phyloP scores from a whole-genome alignment of 1,140 invertebrate species.

The Patella vulgata region DNA sequence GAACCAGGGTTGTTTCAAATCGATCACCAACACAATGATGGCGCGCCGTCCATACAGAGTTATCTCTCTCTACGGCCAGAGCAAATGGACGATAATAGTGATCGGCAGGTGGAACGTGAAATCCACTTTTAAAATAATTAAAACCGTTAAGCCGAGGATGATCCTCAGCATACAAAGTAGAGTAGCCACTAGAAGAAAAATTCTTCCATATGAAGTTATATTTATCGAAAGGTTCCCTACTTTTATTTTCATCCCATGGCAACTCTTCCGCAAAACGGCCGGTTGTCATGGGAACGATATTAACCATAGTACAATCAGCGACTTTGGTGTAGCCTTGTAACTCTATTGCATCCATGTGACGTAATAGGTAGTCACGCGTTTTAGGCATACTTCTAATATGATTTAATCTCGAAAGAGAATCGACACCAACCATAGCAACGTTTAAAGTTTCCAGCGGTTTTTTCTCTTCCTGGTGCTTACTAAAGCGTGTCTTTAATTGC shows the following conservation, averaged over 20 bases:
- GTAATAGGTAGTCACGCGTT: constrained; percentile 72
- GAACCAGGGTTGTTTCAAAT: constrained; percentile 37
- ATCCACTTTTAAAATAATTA: constrained; percentile 63
- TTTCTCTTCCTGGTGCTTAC: constrained; percentile 23
- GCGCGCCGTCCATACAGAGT: constrained; percentile 31
- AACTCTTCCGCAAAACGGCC: constrained; percentile 53
- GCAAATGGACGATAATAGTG: constrained; percentile 62
- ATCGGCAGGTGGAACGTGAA: constrained; percentile 60
- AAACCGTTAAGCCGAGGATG: constrained; percentile 62
- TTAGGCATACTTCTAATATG: constrained; percentile 83
- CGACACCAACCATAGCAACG: constrained; percentile 85
- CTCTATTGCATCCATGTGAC: constrained; percentile 54
- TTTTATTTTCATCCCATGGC: constrained; percentile 57
- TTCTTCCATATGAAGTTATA: constrained; percentile 67
- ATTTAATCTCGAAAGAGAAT: constrained; percentile 86
- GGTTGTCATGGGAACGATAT: constrained; percentile 47
- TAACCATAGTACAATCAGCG: constrained; percentile 55
- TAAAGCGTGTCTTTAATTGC: constrained; percentile 31
- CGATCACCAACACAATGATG: constrained; percentile 27
- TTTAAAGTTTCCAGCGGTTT: constrained; percentile 50
- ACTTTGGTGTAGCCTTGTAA: constrained; percentile 64
- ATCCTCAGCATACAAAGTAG: constrained; percentile 66
- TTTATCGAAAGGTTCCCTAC: constrained; percentile 48
- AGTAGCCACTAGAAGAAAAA: constrained; percentile 59
- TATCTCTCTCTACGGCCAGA: constrained; percentile 31